Base-by-base conservation (phyloP, 2,113 vertebrate species). In the Periophthalmodon schlosseri region DNA sequence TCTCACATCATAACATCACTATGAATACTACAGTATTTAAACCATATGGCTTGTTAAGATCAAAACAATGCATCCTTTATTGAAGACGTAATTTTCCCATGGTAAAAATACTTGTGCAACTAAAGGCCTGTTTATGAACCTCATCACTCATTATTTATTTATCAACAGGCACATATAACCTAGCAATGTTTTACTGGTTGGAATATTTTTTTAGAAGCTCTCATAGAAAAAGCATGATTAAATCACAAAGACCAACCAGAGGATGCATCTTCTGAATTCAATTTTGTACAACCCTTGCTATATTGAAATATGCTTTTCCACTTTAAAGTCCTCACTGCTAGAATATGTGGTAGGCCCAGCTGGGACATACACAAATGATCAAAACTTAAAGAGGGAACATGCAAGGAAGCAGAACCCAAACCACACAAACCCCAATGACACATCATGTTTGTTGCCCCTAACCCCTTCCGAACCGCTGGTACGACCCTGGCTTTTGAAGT, bases 351-450 rank as follows among this genome's bases (percentile, higher is more conserved):
- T 70, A 66, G 33, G 68, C 70, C 66, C 69, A 78, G 70, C 74
- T 74, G 72, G 67, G 75, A 85, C 64, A 85, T 63, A 49, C 66
- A 75, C 79, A 86, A 78, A 84, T 83, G 82, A 79, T 81, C 73
- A 69, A 86, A 76, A 85, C 73, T 89, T 81, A 71, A 24, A 68
- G 70, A 74, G 63, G 50, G 47, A 92, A 88, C 88, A 80, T 87
- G 87, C 84, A 79, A 81, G 73, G 70, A 89, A 78, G 84, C 77
- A 84, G 56, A 90, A 77, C 68, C 79, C 78, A 87, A 91, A 88
- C 80, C 84, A 76, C 90, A 91, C 75, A 86, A 87, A 88, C 91
- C 91, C 81, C 88, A 90, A 82, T 87, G 91, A 88, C 84, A 92
- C 86, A 91, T 79, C 80, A 77, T 88, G 80, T 87, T 87, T 87